Evolutionary conservation across 2,797 vertebrate genomes (phyloP), one percentile per base, ranked within the genome.

Genomic region (Lepilemur septentrionalis): DNA sequence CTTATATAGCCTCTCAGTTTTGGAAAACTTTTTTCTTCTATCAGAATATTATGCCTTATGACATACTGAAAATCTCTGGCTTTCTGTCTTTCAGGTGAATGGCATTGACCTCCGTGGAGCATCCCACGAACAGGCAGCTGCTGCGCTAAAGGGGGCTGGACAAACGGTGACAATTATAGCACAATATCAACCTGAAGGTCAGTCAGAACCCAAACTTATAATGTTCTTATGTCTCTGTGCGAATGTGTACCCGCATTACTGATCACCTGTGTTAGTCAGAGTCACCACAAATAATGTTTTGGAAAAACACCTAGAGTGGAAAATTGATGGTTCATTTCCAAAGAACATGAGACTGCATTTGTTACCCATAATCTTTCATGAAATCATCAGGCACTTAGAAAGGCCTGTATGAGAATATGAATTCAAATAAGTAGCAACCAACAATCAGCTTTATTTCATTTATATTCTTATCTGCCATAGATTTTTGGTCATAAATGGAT

Each of bases 111-210:
- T 99, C 18, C 99, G 99, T 87, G 99, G 99, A 93, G 99, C 99
- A 72, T 99, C 99, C 55, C 99, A 99, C 2, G 99, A 99, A 92
- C 99, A 99, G 97, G 99, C 99, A 2, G 99, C 99, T 7, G 99
- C 99, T 0, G 99, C 99, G 0, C 98, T 99, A 46, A 99, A 99
- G 96, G 99, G 99, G 76, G 99, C 99, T 0, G 99, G 99, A 84
- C 99, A 99, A 98, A 99, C 99, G 35, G 99, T 99, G 97, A 99
- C 99, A 63, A 99, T 99, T 97, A 98, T 99, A 97, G 99, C 99
- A 98, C 99, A 99, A 98, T 99, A 99, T 98, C 99, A 99, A 97
- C 99, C 99, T 0, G 99, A 99, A 98, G 99, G 99, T 99, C 98
- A 99, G 99, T 98, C 84, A 59, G 48, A 78, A 70, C 38, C 11